Evolutionary conservation across 2,797 vertebrate species (phyloP), one percentile per base, ranked within the genome.

Genomic region (Ctenopoma kingsleyae): DNA sequence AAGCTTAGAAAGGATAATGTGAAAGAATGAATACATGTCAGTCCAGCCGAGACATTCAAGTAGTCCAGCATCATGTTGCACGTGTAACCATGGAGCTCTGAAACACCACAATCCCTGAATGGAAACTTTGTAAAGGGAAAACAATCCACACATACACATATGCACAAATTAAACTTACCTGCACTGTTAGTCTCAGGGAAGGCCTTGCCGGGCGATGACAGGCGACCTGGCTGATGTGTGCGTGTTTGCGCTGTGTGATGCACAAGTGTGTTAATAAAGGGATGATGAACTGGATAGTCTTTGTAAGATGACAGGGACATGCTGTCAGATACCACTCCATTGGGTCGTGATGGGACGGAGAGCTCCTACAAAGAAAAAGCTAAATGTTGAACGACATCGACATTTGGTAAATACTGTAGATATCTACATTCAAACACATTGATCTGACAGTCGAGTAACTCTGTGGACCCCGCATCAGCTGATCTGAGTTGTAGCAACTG

Each of bases 101-200:
- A 72, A 76, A 83, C 82, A 87, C 71, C 48, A 70, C 75, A 70
- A 63, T 74, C 60, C 66, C 46, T 60, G 35, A 76, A 76, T 77
- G 76, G 82, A 79, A 82, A 87, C 68, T 77, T 67, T 57, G 47
- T 8, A 48, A 59, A 52, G 12, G 35, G 32, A 64, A 50, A 12
- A 70, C 16, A 80, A 49, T 64, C 71, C 17, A 67, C 52, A 35
- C 3, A 58, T 41, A 67, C 36, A 23, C 48, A 77, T 2, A 65
- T 41, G 25, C 19, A 61, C 8, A 48, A 22, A 53, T 53, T 12
- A 41, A 68, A 48, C 11, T 84, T 90, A 99, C 98, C 97, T 96
- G 91, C 93, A 70, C 96, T 95, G 86, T 93, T 97, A 87, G 94
- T 98, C 91, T 99, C 97, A 36, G 97, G 97, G 83, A 98, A 97